A percentile compares a stretch with the other conserved stretches of the same genome.
Conservation (phyloP, 2,888 invertebrate genomes). For the Andrena trimmerana region DNA sequence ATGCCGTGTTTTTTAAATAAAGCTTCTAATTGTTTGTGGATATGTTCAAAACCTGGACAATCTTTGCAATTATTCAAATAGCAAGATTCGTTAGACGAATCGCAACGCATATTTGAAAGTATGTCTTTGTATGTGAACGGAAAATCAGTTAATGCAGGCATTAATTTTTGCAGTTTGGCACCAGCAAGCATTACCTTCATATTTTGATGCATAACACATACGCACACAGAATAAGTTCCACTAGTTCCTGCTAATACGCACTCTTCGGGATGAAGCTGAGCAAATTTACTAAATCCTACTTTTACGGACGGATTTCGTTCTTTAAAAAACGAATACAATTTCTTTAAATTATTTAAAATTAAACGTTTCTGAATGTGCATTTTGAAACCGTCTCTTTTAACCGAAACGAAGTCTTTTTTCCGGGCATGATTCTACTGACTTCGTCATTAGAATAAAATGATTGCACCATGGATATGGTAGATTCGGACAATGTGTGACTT, state of each 20-base stretch:
- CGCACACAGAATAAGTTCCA: constrained; percentile 18
- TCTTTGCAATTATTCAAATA: not conserved
- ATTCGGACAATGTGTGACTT: not conserved
- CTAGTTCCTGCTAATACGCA: constrained; percentile 15
- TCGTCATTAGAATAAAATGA: constrained; percentile 7
- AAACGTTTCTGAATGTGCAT: constrained; percentile 3
- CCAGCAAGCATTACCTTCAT: constrained; percentile 9
- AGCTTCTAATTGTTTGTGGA: not conserved
- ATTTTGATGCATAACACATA: constrained; percentile 32
- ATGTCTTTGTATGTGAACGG: constrained; percentile 1
- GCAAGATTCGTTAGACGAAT: no score
- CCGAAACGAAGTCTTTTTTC: constrained; percentile 1
- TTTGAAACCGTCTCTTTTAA: constrained; percentile 1
- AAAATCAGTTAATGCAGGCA: not conserved
- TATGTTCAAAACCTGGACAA: not conserved
- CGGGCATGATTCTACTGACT: constrained; percentile 5
- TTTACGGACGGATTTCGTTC: not conserved
- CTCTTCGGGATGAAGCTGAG: not conserved
- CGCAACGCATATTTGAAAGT: no score
- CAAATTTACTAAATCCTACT: constrained; percentile 6
- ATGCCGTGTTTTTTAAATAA: not conserved
- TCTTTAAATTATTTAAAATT: not conserved
- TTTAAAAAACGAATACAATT: constrained; percentile 2
- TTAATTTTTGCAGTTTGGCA: not conserved
- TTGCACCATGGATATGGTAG: not conserved